Conservation (phyloP, 2,113 vertebrate species). For the Limanda limanda region DNA sequence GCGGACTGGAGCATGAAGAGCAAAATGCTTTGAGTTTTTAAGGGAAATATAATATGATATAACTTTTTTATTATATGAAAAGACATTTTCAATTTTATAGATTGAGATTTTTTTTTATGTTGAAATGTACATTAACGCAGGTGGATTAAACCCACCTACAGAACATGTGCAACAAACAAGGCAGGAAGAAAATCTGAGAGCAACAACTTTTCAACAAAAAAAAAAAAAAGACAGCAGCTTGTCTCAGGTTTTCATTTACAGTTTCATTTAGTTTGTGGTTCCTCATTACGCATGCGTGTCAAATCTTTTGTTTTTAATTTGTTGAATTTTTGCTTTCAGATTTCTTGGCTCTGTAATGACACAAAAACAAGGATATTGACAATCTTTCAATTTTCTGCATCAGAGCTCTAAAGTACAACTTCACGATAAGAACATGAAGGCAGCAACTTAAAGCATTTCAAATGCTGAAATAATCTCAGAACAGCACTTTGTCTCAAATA, state of each 20-base stretch:
- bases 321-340: slow-evolving; percentile 4
- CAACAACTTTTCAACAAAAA: neutral
- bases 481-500: slow-evolving; percentile 46
- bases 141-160: neutral
- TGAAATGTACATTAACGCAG: neutral
- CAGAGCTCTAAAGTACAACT: slow-evolving; percentile 9
- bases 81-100: neutral
- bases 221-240: neutral
- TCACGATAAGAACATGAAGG: slow-evolving; percentile 25
- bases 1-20: slow-evolving; percentile 10
- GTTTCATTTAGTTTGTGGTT: no score
- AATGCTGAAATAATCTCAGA: slow-evolving; percentile 64
- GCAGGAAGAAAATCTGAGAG: neutral
- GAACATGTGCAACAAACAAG: slow-evolving; percentile 6
- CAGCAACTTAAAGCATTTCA: slow-evolving; percentile 10
- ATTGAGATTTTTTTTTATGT: neutral
- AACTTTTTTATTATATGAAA: neutral
- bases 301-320: neutral
- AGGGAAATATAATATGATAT: neutral
- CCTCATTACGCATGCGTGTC: no score
- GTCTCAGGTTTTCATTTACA: no score
- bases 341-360: slow-evolving; percentile 8
- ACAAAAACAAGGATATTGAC: neutral
- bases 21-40: slow-evolving; percentile 12
- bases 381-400: slow-evolving; percentile 19